Conservation (phyloP, 2,888 invertebrate species). For the Pandemis heparana region DNA sequence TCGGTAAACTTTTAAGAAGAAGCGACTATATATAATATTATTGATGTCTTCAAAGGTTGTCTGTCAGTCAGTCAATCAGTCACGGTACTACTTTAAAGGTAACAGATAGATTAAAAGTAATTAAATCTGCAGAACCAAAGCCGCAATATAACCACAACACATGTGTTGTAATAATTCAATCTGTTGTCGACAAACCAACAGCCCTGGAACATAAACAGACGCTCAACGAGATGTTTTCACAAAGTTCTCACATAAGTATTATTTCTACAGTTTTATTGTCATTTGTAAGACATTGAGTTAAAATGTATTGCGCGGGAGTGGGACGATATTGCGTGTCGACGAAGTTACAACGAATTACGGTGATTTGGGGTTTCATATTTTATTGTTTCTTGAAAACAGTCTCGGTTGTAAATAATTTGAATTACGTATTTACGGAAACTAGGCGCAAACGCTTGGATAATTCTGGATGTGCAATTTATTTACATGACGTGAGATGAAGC, state of each 20-base stretch:
- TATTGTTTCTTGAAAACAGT: conserved; percentile 19
- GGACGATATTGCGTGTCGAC: conserved; percentile 16
- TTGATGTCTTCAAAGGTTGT: no score
- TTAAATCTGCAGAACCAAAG: conserved; percentile 10
- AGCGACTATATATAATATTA: no score
- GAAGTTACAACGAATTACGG: conserved; percentile 3
- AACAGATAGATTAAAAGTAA: background rate
- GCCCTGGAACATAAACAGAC: conserved; percentile 2
- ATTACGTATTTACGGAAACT: background rate
- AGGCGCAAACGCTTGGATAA: background rate
- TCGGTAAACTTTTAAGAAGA: no score
- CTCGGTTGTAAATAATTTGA: background rate
- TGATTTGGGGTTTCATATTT: conserved; percentile 4
- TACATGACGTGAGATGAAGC: no score
- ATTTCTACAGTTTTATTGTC: conserved; percentile 25
- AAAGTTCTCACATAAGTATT: conserved; percentile 19
- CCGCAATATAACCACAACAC: conserved; percentile 4
- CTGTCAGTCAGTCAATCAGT: no score
- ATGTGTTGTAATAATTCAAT: conserved; percentile 20
- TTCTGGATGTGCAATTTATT: no score
- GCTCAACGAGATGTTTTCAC: conserved; percentile 19
- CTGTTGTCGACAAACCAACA: conserved; percentile 7
- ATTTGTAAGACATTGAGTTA: conserved; percentile 17
- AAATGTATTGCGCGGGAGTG: conserved; percentile 16
- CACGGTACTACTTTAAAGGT: no score